Conservation (phyloP, 2,888 invertebrate genomes). For the Leptinotarsa peninsularis region DNA sequence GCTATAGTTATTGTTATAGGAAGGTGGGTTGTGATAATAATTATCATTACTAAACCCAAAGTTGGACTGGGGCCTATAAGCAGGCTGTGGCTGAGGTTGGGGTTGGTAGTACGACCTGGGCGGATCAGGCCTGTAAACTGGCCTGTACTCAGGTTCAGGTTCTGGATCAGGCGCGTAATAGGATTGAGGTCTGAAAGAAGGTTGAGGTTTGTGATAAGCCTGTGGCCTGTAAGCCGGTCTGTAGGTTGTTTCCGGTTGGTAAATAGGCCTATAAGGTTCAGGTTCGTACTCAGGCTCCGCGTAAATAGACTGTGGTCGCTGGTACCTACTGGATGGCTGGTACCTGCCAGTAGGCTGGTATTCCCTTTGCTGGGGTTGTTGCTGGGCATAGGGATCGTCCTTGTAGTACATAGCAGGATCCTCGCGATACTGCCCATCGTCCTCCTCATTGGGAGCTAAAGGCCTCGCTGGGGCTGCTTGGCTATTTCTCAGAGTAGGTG, state of each 20-base stretch:
- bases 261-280: conserved; percentile 51
- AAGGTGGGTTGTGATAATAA: conserved; percentile 31
- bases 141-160: conserved; percentile 24
- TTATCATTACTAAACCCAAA: conserved; percentile 57
- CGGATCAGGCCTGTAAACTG: conserved; percentile 45
- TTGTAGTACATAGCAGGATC: conserved; percentile 84
- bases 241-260: conserved; percentile 53
- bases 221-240: conserved; percentile 58
- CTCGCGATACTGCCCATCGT: conserved; percentile 88
- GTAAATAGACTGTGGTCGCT: conserved; percentile 38
- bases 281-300: conserved; percentile 51
- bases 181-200: conserved; percentile 51
- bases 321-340: conserved; percentile 40
- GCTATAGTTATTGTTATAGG: conserved; percentile 51
- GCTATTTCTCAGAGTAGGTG: conserved; percentile 75
- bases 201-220: conserved; percentile 57
- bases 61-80: conserved; percentile 57
- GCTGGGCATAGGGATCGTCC: conserved; percentile 67
- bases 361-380: conserved; percentile 36
- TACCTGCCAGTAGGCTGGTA: conserved; percentile 39
- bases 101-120: conserved; percentile 62
- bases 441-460: conserved; percentile 75
- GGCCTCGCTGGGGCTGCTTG: conserved; percentile 55
- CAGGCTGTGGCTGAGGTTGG: conserved; percentile 55
- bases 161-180: conserved; percentile 38